phyloP scores from a whole-genome alignment of 2,113 vertebrate genomes.

The Pangasianodon hypophthalmus region DNA sequence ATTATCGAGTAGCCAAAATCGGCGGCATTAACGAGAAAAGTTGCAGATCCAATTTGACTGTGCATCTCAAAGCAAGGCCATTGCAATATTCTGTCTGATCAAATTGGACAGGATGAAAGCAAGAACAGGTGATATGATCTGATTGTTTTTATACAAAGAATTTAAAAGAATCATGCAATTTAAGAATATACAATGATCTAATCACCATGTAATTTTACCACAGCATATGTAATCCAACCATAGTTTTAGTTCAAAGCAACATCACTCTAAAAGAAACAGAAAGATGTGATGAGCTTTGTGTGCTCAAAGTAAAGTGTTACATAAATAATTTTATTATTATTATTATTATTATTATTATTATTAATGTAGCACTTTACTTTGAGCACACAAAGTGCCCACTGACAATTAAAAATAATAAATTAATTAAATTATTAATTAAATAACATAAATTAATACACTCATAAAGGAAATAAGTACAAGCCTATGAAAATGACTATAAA shows the following conservation, averaged over 20 bases:
- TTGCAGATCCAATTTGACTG: constrained; percentile 36
- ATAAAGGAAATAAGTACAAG: neutral
- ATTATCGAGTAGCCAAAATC: constrained; percentile 29
- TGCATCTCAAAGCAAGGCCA: constrained; percentile 10
- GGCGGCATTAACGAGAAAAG: constrained; percentile 31
- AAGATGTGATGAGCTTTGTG: neutral
- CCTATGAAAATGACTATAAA: neutral
- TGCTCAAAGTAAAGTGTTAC: neutral
- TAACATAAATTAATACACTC: neutral
- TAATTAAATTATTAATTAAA: neutral
- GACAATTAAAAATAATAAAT: neutral
- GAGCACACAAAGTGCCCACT: neutral
- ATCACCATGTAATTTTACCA: neutral
- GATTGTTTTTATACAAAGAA: neutral
- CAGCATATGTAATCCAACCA: neutral
- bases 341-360: neutral
- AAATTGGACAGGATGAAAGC: neutral
- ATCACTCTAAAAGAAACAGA: neutral
- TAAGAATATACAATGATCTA: neutral
- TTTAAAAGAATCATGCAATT: neutral
- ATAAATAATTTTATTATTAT: neutral
- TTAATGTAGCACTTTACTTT: neutral
- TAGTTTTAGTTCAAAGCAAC: neutral
- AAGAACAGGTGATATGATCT: constrained; percentile 9
- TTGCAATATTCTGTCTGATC: neutral